Evolutionary conservation across 2,797 vertebrate species (phyloP).

Genomic region (Xenentodon cancila): DNA sequence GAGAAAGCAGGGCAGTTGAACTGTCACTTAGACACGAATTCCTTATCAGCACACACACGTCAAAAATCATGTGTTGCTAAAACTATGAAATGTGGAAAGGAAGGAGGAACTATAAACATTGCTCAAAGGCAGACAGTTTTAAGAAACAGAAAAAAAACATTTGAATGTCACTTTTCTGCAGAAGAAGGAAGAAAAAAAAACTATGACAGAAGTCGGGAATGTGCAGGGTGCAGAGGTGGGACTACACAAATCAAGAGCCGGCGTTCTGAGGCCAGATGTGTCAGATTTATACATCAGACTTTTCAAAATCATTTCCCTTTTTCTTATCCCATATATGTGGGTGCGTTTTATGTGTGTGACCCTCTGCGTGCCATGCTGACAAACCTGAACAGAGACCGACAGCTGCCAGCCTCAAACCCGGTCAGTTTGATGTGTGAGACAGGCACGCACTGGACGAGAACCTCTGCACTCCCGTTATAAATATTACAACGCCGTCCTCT

Average conservation of each 20-base stretch:
- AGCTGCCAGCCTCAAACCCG: slow-evolving; percentile 48
- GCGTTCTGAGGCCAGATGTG: slow-evolving; percentile 1
- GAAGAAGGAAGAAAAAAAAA: slow-evolving; percentile 1
- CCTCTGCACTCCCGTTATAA: slow-evolving; percentile 12
- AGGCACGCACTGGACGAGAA: neutral
- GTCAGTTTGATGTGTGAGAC: too few species aligned
- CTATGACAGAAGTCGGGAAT: neutral
- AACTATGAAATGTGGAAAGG: slow-evolving; percentile 8
- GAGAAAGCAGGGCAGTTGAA: slow-evolving; percentile 14
- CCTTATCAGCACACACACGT: neutral
- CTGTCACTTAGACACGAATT: slow-evolving; percentile 2
- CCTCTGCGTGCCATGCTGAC: slow-evolving; percentile 35
- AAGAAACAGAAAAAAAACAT: slow-evolving; percentile 44
- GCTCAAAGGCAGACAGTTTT: slow-evolving; percentile 49
- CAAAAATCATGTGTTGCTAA: slow-evolving; percentile 32
- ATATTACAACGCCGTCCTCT: slow-evolving; percentile 3
- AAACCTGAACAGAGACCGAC: slow-evolving; percentile 44
- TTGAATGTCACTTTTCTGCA: slow-evolving; percentile 15
- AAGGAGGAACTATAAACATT: slow-evolving; percentile 35
- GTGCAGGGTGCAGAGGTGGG: neutral
- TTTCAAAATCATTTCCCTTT: slow-evolving; percentile 17
- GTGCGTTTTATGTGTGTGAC: slow-evolving; percentile 35
- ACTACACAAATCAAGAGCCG: neutral
- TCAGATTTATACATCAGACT: slow-evolving; percentile 36
- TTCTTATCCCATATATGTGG: neutral